Evolutionary conservation across 1,140 invertebrate species (phyloP).

Genomic region (Dendroctonus valens): DNA sequence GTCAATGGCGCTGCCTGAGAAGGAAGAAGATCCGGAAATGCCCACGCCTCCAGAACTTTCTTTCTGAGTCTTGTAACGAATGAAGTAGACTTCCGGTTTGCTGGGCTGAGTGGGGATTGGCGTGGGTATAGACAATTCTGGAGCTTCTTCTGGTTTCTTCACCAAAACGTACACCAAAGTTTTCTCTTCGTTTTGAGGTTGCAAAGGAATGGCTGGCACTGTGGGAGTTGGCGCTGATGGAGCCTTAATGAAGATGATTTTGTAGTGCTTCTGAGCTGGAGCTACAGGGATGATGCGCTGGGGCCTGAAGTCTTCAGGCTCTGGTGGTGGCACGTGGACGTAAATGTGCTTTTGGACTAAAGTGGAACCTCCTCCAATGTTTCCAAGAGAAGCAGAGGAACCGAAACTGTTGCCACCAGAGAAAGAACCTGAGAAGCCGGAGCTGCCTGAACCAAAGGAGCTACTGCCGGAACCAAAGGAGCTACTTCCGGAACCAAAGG

Average conservation of each 20-base stretch:
- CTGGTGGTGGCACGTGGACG: constrained; percentile 68
- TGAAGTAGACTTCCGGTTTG: constrained; percentile 87
- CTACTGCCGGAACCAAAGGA: constrained; percentile 11
- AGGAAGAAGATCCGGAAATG: constrained; percentile 46
- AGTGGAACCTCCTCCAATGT: constrained; percentile 32
- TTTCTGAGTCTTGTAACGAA: constrained; percentile 82
- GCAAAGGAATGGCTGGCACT: constrained; percentile 60
- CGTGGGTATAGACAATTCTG: constrained; percentile 72
- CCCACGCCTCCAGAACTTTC: constrained; percentile 54
- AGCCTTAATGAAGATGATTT: constrained; percentile 88
- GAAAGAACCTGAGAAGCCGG: constrained; percentile 33
- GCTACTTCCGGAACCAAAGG: not conserved
- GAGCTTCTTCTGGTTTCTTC: constrained; percentile 79
- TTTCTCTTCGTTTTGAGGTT: constrained; percentile 80
- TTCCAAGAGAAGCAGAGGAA: not conserved
- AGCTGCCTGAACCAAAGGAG: constrained; percentile 11
- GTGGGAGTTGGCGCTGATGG: constrained; percentile 73
- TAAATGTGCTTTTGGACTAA: constrained; percentile 76
- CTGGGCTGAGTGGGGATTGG: constrained; percentile 73
- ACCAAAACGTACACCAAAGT: constrained; percentile 87
- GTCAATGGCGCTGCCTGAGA: constrained; percentile 46
- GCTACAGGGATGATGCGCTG: constrained; percentile 56
- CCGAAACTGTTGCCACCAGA: constrained; percentile 33
- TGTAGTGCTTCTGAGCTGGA: constrained; percentile 79
- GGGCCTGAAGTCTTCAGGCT: constrained; percentile 64